These are phyloP conservation scores for Vanacampus margaritifer DNA, from an alignment of 2,113 vertebrate genomes.

Conservation along the genomic window DNA sequence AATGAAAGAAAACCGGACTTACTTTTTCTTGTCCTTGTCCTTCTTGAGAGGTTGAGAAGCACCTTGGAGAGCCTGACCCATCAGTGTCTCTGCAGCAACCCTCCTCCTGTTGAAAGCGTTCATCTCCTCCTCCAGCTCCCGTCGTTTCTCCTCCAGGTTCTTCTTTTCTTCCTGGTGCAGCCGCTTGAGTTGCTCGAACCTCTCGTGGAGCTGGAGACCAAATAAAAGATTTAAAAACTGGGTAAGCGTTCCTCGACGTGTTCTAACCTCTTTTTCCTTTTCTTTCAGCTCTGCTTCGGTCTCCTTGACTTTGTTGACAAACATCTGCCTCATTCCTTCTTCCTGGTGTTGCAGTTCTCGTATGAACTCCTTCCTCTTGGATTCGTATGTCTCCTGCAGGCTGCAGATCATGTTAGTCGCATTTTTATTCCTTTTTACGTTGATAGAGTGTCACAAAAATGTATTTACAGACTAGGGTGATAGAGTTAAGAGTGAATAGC, in stretches of 20 bases:
- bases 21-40: conserved; percentile 98
- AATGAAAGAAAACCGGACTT: conserved; percentile 56
- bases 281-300: conserved; percentile 75
- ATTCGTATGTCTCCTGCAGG: conserved; percentile 88
- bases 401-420: conserved; percentile 51
- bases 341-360: conserved; percentile 70
- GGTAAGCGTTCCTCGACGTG: neutral
- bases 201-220: conserved; percentile 83
- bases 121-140: conserved; percentile 88
- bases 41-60: conserved; percentile 83
- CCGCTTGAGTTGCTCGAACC: conserved; percentile 90
- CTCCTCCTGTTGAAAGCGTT: conserved; percentile 85
- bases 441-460: too few relatives aligned
- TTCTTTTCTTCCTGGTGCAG: conserved; percentile 91
- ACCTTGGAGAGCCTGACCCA: conserved; percentile 84
- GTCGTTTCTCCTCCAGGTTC: conserved; percentile 88
- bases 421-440: neutral
- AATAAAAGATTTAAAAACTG: neutral
- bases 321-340: conserved; percentile 70
- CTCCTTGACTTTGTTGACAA: conserved; percentile 73
- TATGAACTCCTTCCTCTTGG: conserved; percentile 90
- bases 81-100: conserved; percentile 85
- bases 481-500: too few relatives aligned
- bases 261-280: conserved; percentile 85
- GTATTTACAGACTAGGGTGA: too few relatives aligned